A percentile compares a stretch with the other conserved stretches of the same genome.
Conservation (phyloP, 1,140 invertebrate species). For the Ostrea denselamellosa region DNA sequence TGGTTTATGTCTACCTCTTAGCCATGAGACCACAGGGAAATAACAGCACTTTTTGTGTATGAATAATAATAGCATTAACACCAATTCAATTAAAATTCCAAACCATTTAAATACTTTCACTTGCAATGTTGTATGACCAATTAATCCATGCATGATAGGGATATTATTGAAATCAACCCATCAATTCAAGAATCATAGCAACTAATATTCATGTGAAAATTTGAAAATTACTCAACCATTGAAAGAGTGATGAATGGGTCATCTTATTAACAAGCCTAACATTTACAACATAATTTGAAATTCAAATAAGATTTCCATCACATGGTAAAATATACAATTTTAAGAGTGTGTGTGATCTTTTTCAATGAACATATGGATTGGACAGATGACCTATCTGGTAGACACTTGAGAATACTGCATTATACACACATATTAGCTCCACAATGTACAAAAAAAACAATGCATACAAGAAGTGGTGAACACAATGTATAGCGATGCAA, state of each 20-base stretch:
- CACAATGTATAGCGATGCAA: neutral
- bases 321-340: too few species aligned
- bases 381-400: neutral
- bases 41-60: neutral
- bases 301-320: constrained; percentile 7
- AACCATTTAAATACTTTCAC: neutral
- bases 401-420: too few species aligned
- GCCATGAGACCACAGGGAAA: neutral
- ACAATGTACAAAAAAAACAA: too few species aligned
- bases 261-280: constrained; percentile 17
- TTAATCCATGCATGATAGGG: neutral
- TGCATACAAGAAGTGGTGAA: neutral
- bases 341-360: neutral
- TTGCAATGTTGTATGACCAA: neutral
- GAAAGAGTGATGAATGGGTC: neutral
- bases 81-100: neutral
- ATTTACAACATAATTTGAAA: neutral
- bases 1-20: neutral
- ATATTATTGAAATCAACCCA: neutral
- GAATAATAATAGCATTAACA: neutral
- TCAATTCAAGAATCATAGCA: neutral
- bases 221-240: constrained; percentile 21
- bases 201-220: neutral
- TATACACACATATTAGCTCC: too few species aligned
- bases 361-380: neutral